Conservation (phyloP, 2,888 invertebrate species). For the Crocallis elinguaria region DNA sequence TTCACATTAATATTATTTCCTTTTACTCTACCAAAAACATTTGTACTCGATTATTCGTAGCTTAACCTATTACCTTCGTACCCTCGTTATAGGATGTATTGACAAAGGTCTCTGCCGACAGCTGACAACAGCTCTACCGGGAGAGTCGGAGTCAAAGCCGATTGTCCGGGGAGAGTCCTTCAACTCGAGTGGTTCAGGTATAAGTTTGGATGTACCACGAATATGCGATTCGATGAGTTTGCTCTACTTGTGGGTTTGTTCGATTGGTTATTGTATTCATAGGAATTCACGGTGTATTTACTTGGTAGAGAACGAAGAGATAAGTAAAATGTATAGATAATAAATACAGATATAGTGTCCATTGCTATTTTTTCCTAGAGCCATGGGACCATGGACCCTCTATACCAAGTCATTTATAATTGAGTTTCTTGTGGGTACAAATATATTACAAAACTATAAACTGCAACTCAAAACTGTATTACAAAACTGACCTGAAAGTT, state of each 20-base stretch:
- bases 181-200: not conserved
- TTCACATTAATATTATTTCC: too few species aligned
- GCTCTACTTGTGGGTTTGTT: not conserved
- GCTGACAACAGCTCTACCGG: conserved; percentile 7
- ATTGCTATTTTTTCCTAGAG: too few species aligned
- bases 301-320: too few species aligned
- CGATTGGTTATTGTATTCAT: not conserved
- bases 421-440: too few species aligned
- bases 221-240: not conserved
- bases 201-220: not conserved
- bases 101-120: conserved; percentile 4
- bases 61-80: not conserved
- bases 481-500: too few species aligned
- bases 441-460: too few species aligned
- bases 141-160: not conserved
- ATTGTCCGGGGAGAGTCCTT: not conserved
- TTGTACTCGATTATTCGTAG: not conserved
- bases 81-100: conserved; percentile 7
- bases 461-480: too few species aligned
- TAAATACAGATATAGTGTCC: too few species aligned
- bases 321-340: too few species aligned
- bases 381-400: too few species aligned
- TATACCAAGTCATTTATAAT: too few species aligned
- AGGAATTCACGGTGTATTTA: too few species aligned
- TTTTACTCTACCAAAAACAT: not conserved